phyloP scores from a whole-genome alignment of 2,888 invertebrate species.

The Julus scanicus region DNA sequence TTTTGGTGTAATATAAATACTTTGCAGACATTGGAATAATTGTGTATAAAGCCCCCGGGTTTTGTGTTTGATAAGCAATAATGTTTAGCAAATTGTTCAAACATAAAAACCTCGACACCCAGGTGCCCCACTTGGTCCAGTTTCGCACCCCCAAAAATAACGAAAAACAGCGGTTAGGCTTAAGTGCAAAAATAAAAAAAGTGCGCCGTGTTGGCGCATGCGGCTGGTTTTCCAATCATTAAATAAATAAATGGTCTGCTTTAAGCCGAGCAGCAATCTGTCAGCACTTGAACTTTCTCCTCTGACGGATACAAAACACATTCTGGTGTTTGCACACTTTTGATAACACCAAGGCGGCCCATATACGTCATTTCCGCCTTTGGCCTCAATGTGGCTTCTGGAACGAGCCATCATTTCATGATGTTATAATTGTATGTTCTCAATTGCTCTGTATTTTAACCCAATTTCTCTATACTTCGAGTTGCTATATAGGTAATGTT shows the following conservation, averaged over 20 bases:
- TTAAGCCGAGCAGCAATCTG: conserved; percentile 16
- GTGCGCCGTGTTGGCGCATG: conserved; percentile 14
- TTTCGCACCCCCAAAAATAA: background rate
- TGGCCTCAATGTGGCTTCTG: background rate
- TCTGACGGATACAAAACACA: background rate
- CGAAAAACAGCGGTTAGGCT: background rate
- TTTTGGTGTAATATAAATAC: background rate
- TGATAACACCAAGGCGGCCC: background rate
- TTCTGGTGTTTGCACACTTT: background rate
- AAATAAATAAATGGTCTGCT: conserved; percentile 16
- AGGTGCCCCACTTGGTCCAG: background rate
- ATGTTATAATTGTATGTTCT: too few species aligned
- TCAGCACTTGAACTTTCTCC: conserved; percentile 30
- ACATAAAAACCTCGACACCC: background rate
- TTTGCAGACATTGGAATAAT: too few species aligned
- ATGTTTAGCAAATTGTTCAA: background rate
- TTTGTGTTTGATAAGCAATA: too few species aligned
- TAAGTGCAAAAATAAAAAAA: conserved; percentile 16
- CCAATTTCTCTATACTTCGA: too few species aligned
- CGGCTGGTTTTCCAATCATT: conserved; percentile 19
- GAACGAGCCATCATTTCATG: too few species aligned
- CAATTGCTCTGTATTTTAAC: too few species aligned
- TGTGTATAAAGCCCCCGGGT: too few species aligned
- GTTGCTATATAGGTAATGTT: too few species aligned
- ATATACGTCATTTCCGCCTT: background rate